Conservation (phyloP, 2,113 vertebrate species). For the Daboia siamensis region DNA sequence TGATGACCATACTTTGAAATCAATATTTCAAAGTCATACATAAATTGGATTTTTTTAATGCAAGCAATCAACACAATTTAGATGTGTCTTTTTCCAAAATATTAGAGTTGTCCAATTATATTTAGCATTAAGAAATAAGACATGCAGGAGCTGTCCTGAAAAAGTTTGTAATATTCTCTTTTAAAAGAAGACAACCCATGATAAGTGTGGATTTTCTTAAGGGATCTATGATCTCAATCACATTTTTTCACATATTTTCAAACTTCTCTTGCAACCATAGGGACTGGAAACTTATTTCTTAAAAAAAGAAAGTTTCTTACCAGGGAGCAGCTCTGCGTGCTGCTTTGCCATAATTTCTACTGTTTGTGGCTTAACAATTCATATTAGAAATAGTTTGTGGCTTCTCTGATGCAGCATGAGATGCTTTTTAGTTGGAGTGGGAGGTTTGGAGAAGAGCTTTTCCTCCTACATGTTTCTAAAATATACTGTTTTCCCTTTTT, state of each 20-base stretch:
- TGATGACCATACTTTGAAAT: background rate
- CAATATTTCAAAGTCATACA: background rate
- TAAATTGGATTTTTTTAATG: background rate
- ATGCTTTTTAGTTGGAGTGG: background rate
- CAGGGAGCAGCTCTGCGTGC: background rate
- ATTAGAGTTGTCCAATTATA: background rate
- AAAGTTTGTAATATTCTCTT: background rate
- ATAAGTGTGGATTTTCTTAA: background rate
- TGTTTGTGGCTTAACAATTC: background rate
- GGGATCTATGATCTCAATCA: background rate
- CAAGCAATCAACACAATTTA: background rate
- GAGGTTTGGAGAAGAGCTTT: background rate
- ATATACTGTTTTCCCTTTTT: background rate
- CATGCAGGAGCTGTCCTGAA: background rate
- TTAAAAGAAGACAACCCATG: background rate
- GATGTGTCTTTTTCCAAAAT: background rate
- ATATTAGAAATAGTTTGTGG: background rate
- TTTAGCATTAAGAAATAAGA: background rate
- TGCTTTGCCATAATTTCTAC: background rate
- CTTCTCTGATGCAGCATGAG: background rate
- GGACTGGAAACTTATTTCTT: background rate
- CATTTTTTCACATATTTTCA: background rate
- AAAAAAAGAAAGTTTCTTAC: background rate
- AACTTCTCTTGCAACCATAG: background rate
- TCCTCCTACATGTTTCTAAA: background rate